Base-by-base conservation (phyloP, 2,888 invertebrate species). In the Xylota segnis region DNA sequence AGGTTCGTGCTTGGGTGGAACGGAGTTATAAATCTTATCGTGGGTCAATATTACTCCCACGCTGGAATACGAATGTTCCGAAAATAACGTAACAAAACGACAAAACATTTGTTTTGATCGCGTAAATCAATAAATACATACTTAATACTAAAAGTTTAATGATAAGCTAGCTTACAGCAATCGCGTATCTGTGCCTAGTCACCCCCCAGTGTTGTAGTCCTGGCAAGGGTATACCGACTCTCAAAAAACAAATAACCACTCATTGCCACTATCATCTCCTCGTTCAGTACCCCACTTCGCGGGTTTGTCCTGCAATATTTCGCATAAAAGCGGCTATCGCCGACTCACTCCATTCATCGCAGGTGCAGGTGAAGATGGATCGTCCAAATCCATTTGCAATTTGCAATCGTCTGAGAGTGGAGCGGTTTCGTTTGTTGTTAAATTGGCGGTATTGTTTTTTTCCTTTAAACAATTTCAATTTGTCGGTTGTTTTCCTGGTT, bases 371-470 rank as follows among this genome's bases (percentile, higher is more conserved):
- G 68, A 88, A 68, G 86, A 88, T 68, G 86, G 83, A 72, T 75
- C 75, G 63, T 34, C 65, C 10, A 88, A 87, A 82, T 72, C 68
- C 86, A 86, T 86, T 86, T 72, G 66, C 16, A 61, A n/a, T 61
- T 79, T 59, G 75, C 34, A 52, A 40, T 76, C 54, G 56, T 10
- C 14, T 23, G 63, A 52, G 75, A 71, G 75, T 54, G 58, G 81
- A 71, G 29, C 74, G 63, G 47, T 74, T 68, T 68, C 47, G 63
- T 63, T 63, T 71, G 68, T 52, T 34, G 9, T 16, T 34, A 32
- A 14, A 16, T 4, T 58, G 29, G 32, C 45, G 23, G 23, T 23
- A 23, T 23, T 23, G n/a, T 61, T 18, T 40, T 32, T 29, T 68
- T 18, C 29, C 18, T 18, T 59, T 12, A 4, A 10, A n/a, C 14